Evolutionary conservation across 2,888 invertebrate species (phyloP), one percentile per base, ranked within the genome.

Genomic region (Sepioteuthis lessoniana): DNA sequence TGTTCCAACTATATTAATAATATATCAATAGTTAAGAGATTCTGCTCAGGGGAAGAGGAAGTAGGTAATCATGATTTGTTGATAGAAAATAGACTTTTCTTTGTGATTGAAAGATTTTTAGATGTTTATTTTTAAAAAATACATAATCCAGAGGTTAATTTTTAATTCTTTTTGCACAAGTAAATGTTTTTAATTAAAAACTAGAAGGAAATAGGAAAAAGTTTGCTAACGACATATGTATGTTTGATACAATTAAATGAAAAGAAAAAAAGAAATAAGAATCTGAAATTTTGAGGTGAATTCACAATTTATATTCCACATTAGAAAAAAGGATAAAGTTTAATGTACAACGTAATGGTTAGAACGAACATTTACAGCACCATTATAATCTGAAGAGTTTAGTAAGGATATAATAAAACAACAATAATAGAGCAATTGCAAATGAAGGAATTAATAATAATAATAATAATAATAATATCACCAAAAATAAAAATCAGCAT

Each of bases 301-400:
- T 76, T 76, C n/a, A 76, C 76, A 76, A 76, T 76, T 76, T 76
- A n/a, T 76, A 76, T 76, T 76, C n/a, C 76, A 76, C 76, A 76
- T 76, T 76, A 35, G 76, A n/a, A 76, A 76, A 76, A 16, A 76
- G 76, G n/a, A 76, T 10, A 76, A 76, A 35, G 19, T n/a, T 76
- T 76, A n/a, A 76, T 76, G 76, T 76, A 76, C 76, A 76, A 76
- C 76, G n/a, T 76, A 76, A 76, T 76, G 76, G 76, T 28, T n/a
- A 16, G 76, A 76, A 76, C 76, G n/a, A 76, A n/a, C 76, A 76
- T 76, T 76, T 76, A 76, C 76, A 76, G 76, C 76, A 76, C 76
- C 76, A 76, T 76, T 76, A 76, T 76, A 76, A 76, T 76, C 76
- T 76, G 76, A 76, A 76, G 76, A 76, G 16, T 10, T n/a, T 25